Conservation (phyloP, 1,140 invertebrate genomes). For the Nixonia krombeini region DNA sequence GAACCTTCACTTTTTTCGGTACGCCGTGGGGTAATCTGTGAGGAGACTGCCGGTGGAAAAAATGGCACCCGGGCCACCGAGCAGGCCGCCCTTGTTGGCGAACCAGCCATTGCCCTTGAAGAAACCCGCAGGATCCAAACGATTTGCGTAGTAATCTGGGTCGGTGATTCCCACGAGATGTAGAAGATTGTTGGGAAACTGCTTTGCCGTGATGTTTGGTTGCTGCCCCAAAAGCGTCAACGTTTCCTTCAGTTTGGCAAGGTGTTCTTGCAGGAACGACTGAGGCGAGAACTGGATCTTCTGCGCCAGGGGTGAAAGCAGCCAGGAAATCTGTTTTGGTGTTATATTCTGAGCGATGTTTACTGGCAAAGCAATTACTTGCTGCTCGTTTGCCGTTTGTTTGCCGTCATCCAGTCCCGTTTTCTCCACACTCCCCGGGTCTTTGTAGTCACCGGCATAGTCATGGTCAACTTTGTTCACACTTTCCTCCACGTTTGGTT, state of each 20-base stretch:
- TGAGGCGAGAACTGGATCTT: slow-evolving; percentile 53
- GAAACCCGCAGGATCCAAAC: slow-evolving; percentile 56
- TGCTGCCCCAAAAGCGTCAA: slow-evolving; percentile 18
- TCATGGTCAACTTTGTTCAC: slow-evolving; percentile 36
- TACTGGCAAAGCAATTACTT: slow-evolving; percentile 5
- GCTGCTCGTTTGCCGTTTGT: too few species aligned
- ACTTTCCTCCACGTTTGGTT: slow-evolving; percentile 1
- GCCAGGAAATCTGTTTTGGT: slow-evolving; percentile 20
- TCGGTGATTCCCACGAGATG: slow-evolving; percentile 49
- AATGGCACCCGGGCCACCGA: slow-evolving; percentile 61
- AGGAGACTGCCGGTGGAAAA: slow-evolving; percentile 59
- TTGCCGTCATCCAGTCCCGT: neutral
- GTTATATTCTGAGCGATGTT: neutral
- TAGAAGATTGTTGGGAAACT: slow-evolving; percentile 42
- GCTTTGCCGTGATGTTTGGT: slow-evolving; percentile 35
- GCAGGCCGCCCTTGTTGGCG: slow-evolving; percentile 61
- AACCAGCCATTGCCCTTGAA: slow-evolving; percentile 63
- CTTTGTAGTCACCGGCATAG: neutral
- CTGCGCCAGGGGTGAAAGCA: slow-evolving; percentile 41
- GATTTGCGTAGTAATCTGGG: slow-evolving; percentile 52
- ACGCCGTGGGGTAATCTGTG: slow-evolving; percentile 62
- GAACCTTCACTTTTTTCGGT: slow-evolving; percentile 45
- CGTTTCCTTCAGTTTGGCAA: slow-evolving; percentile 38
- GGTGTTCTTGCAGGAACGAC: slow-evolving; percentile 47
- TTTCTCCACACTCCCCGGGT: neutral